Evolutionary conservation across 1,140 invertebrate species (phyloP), one percentile per base, ranked within the genome.

Genomic region (Steinernema feltiae): DNA sequence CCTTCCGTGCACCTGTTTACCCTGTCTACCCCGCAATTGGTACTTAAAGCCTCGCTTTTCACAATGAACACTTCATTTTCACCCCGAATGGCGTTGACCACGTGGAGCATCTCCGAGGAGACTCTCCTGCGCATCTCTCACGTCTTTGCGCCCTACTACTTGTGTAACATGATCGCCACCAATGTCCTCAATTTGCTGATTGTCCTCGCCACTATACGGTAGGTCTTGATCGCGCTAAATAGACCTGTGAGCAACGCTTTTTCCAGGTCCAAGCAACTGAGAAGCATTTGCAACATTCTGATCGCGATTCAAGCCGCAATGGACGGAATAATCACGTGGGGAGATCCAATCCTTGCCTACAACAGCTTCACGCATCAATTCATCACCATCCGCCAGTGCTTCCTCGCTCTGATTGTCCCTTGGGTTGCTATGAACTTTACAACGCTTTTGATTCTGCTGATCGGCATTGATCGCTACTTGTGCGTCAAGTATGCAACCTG

Each of bases 71-170:
- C n/a, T n/a, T n/a, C n/a, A n/a, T n/a, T n/a, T n/a, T n/a, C n/a
- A n/a, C n/a, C 78, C 74, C 80, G 24, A 69, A 63, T 63, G 53
- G 53, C 53, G 3, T 21, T 63, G 7, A 63, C 53, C 12, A 63
- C 7, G 7, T 63, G 53, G 53, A 63, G 53, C 24, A 63, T 63
- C 53, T 63, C 53, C 24, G 53, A 63, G 53, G 53, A 63, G 12
- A 63, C 53, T 27, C 53, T 63, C 24, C 15, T 63, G 7, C 15
- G 3, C 12, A 27, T 63, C 24, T 63, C 53, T 21, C 53, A 63
- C 53, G 7, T 17, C 53, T 63, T 15, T 27, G 53, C 53, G 15
- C 53, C 53, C 7, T 63, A 15, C 24, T 63, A 63, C 24, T 21
- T 63, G 12, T 27, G 7, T 27, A 63, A 63, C 24, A 63, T 63